Evolutionary conservation across 30 jellyfish, hydroid and myxozoan genomes (phyloP).

Genomic region (Rhopilema esculentum): DNA sequence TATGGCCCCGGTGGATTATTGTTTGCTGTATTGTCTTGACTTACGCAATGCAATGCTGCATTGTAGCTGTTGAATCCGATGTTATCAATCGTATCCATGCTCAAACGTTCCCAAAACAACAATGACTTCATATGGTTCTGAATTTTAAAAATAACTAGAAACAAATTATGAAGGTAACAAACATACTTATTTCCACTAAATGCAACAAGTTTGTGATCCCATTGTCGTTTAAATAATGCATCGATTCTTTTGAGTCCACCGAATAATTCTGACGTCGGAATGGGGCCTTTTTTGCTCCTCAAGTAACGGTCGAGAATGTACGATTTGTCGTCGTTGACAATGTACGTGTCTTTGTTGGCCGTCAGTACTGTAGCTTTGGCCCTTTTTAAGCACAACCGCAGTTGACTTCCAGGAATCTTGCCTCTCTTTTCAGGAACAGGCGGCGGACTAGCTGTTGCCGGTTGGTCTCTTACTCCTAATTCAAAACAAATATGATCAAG

Average conservation of each 20-base stretch:
- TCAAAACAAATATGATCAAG: neutral
- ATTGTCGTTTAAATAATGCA: constrained; percentile 66
- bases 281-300: constrained; percentile 59
- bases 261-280: constrained; percentile 33
- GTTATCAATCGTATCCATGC: too few relatives aligned
- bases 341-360: constrained; percentile 55
- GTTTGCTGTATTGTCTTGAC: too few relatives aligned
- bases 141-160: too few relatives aligned
- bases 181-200: constrained; percentile 67
- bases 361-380: constrained; percentile 25
- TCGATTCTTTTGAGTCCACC: constrained; percentile 53
- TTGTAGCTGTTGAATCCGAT: too few relatives aligned
- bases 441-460: neutral
- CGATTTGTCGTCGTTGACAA: constrained; percentile 53
- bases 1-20: too few relatives aligned
- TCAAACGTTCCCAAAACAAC: too few relatives aligned
- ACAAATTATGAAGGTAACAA: too few relatives aligned
- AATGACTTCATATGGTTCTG: too few relatives aligned
- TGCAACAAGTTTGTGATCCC: constrained; percentile 53
- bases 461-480: neutral
- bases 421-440: neutral
- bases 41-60: too few relatives aligned
- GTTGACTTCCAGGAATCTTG: neutral
- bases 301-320: constrained; percentile 28
- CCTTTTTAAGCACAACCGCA: constrained; percentile 13